Base-by-base conservation (phyloP, 2,113 vertebrate genomes). In the Bagarius yarrelli region DNA sequence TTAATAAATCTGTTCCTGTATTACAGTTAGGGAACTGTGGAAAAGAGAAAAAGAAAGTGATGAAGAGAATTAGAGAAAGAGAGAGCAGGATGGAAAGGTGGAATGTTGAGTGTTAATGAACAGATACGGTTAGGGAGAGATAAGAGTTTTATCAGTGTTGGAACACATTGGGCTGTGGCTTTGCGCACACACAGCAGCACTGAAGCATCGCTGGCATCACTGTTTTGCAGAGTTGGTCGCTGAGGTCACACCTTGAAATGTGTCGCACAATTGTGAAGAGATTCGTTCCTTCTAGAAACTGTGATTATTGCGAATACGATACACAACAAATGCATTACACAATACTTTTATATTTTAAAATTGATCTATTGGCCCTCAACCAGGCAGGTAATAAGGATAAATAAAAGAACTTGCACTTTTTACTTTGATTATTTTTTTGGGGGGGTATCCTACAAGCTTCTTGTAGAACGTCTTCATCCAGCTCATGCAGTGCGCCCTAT, bases 111-210 rank as follows among this genome's bases (percentile, higher is more conserved):
- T 87, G 57, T 80, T 86, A 85, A 87, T 87, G 78, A 86, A 79
- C 81, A 74, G 82, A 86, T 87, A 72, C 81, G 81, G 78, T n/a
- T 53, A 44, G 81, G 75, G 36, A 52, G 34, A 80, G 88, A 91
- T 90, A 84, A 82, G 61, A 80, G 67, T 72, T 85, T 87, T 83
- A 85, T 89, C 85, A 66, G 56, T 59, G 78, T 47, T 78, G 67
- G 83, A 72, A 85, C 82, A 86, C 74, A 66, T 78, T 61, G 61
- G 79, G 74, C 36, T 69, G n/a, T 66, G 69, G 52, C 59, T 50
- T 23, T 79, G 60, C n/a, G 44, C 52, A 75, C 25, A 55, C 71
- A 47, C 25, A 16, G 60, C 34, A 69, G 56, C 72, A 30, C 52
- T 66, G 71, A 73, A 66, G 70, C 47, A 73, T 64, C 70, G 55